Evolutionary conservation across 2,113 vertebrate genomes (phyloP).

Genomic region (Thamnophis sirtalis): DNA sequence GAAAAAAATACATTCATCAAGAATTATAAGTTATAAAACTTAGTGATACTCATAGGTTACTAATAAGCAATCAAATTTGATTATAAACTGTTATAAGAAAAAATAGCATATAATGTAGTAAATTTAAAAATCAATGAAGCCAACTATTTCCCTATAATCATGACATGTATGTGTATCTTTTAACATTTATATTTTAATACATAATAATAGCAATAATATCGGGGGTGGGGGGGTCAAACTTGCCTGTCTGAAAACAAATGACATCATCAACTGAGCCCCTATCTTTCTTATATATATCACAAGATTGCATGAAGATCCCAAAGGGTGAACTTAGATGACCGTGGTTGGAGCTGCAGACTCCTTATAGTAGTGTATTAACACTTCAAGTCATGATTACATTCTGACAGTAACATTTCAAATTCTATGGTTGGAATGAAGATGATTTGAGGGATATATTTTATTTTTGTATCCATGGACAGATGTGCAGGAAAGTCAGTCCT

Average conservation of each 20-base stretch:
- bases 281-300: not conserved
- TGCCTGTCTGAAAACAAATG: not conserved
- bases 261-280: not conserved
- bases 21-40: no score
- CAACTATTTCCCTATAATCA: not conserved
- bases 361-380: not conserved
- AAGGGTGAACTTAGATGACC: not conserved
- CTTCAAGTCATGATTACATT: not conserved
- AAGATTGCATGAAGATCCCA: not conserved
- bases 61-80: not conserved
- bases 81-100: not conserved
- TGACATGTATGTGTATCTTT: not conserved
- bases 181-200: not conserved
- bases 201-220: not conserved
- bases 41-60: no score
- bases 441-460: not conserved
- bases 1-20: no score
- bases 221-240: not conserved
- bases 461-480: not conserved
- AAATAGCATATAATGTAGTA: not conserved
- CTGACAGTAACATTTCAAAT: not conserved
- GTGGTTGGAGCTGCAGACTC: not conserved
- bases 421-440: not conserved
- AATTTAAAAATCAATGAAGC: not conserved
- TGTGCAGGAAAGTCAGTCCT: not conserved